Evolutionary conservation across 2,113 vertebrate genomes (phyloP), one percentile per base, ranked within the genome.

Genomic region (Anser cygnoides): DNA sequence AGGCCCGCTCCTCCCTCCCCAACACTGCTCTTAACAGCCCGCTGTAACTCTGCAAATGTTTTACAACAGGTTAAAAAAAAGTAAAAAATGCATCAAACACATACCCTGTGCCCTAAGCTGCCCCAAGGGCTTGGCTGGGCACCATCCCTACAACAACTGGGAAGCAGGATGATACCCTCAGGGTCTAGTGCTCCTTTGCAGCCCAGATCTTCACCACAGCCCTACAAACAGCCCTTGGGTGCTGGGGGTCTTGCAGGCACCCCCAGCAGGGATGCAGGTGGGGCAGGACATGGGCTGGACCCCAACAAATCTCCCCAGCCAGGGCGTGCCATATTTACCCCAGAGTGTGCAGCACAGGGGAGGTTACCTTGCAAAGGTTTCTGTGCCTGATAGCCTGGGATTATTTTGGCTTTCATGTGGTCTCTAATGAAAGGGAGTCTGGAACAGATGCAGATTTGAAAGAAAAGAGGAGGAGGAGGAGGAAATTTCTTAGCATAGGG

Each of bases 341-440:
- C 23, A 4, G 49, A 7, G 37, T 29, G 13, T 12, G 10, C 14
- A 9, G 90, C 84, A 85, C 67, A 87, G 78, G 77, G 71, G 57
- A 91, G 92, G 59, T 85, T 73, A 94, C 95, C 94, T 92, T 66
- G 83, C 0, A 0, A 77, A 83, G 90, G 85, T 84, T 96, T 87
- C 95, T 88, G 35, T 73, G 90, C 87, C 90, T 88, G 95, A 96
- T 94, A 96, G 95, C 92, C 82, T 68, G 85, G 75, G 90, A 91
- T 92, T 95, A 68, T 96, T 97, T 96, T 91, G 96, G 91, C 94
- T 97, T 96, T 97, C 94, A 97, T 97, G 96, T 95, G 96, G 95
- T 95, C 91, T 93, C 55, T 96, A 96, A 96, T 96, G 96, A 97
- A 96, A 97, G 90, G 72, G 93, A 96, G 93, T 89, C 95, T 97